Conservation (phyloP, 2,113 vertebrate genomes). For the Sigmodon hispidus region DNA sequence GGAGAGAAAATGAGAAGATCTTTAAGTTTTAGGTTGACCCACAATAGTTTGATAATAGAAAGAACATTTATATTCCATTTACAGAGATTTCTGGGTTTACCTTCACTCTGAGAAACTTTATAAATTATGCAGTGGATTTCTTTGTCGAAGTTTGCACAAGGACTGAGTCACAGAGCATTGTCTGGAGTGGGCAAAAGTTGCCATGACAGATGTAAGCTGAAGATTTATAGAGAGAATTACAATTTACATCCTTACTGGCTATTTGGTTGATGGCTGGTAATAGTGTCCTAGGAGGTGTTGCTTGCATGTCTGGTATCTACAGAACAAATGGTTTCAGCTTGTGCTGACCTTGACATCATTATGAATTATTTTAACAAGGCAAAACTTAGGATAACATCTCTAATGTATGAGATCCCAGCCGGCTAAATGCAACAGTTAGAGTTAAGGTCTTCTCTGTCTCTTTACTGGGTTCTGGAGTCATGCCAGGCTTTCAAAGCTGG, state of each 20-base stretch:
- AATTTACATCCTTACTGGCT: constrained; percentile 68
- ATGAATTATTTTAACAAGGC: constrained; percentile 81
- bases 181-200: constrained; percentile 55
- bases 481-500: constrained; percentile 75
- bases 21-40: not conserved
- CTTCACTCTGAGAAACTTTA: constrained; percentile 20
- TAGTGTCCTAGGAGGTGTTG: constrained; percentile 78
- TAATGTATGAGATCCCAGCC: constrained; percentile 71
- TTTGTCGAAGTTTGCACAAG: constrained; percentile 53
- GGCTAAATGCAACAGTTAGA: constrained; percentile 78
- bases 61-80: constrained; percentile 46
- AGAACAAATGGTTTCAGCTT: constrained; percentile 79
- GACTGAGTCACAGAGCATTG: constrained; percentile 46
- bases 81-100: not conserved
- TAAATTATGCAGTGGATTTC: constrained; percentile 60
- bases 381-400: constrained; percentile 75
- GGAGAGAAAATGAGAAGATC: not conserved
- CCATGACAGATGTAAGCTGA: constrained; percentile 54
- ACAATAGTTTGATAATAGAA: not conserved
- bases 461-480: constrained; percentile 76
- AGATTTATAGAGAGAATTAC: constrained; percentile 77
- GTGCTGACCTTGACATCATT: constrained; percentile 79
- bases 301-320: constrained; percentile 79
- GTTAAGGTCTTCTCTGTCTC: constrained; percentile 74
- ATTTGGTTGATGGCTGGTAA: constrained; percentile 76